Evolutionary conservation across 2,797 vertebrate genomes (phyloP), one percentile per base, ranked within the genome.

Genomic region (Neostethus bicornis): DNA sequence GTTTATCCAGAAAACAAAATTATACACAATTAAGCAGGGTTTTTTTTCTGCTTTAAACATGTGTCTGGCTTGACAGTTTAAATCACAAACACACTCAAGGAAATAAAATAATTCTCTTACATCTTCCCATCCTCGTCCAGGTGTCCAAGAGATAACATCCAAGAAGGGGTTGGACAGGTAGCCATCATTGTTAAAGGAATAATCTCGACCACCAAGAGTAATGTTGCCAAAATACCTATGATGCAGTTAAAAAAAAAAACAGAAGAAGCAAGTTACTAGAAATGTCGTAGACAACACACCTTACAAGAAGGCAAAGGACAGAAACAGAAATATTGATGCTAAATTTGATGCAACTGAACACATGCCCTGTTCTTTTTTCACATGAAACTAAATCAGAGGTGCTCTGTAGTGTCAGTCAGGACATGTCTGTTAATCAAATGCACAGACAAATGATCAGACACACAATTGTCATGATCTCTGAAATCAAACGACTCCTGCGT

Each of bases 151-250:
- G 84, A 98, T 95, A 47, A 98, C 95, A 7, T 96, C 95, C 50
- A 98, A 87, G 49, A 94, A 95, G 8, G 96, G 96, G 77, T 96
- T 98, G 73, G 95, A 88, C 76, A 98, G 90, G 86, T 96, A 97
- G 3, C 96, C 96, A 0, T 97, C 96, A 20, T 89, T 87, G 29
- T 93, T 94, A 82, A 98, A 97, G 60, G 95, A 96, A 77, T 96
- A 97, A 64, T 97, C 96, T 60, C 94, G 91, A 57, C 94, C 94
- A 4, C 94, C 94, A 69, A 96, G 93, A 0, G 95, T 94, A 88
- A 96, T 95, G 84, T 97, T 97, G 90, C 91, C 92, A 86, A 98
- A 97, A 88, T 97, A 98, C 85, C 96, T 96, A 91, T 31, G 73
- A 50, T 66, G 28, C 4, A 3, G 13, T 48, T 24, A 7, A 60